Base-by-base conservation (phyloP, 2,113 vertebrate genomes). In the Paratilapia polleni region DNA sequence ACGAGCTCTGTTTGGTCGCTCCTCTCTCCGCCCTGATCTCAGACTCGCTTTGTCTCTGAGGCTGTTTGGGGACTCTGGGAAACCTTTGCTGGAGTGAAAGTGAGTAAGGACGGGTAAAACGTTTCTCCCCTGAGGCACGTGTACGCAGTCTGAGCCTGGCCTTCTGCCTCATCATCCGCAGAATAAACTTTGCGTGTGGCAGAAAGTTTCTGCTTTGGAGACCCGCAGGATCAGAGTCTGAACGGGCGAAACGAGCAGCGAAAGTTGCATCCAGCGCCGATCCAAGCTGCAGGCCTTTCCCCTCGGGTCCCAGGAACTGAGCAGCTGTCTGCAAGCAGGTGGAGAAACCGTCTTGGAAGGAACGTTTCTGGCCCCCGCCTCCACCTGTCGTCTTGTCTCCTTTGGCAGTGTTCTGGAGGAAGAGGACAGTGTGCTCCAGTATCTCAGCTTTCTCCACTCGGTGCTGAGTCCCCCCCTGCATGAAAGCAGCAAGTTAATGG, bases 371-470 rank as follows among this genome's bases (percentile, higher is more conserved):
- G 24, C 64, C 54, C n/a, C 59, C n/a, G 12, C 47, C 64, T 11
- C 57, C 74, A 22, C 54, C 57, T 20, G 57, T 83, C 20, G 36
- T 63, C 14, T 62, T 14, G 52, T 26, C 20, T 54, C 43, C 19
- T 22, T 31, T 56, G 7, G n/a, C n/a, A n/a, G 68, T 84, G 57
- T 52, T 85, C 78, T 93, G 92, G 64, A 95, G 88, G 78, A 95
- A 31, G 28, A 31, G 28, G 28, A 31, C 28, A 3, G 28, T 31
- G 28, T 4, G 28, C 28, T 3, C 28, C 28, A 31, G 28, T 31
- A 31, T 31, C 28, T 31, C 28, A 31, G 96, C 96, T 78, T 97
- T 97, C 90, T 97, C 96, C 92, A 96, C 89, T 81, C 96, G 95
- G 82, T 93, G 95, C 81, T 96, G 96, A 74, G 87, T 86, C 52